Evolutionary conservation across 2,797 vertebrate species (phyloP), one percentile per base, ranked within the genome.

Genomic region (Melopsittacus undulatus): DNA sequence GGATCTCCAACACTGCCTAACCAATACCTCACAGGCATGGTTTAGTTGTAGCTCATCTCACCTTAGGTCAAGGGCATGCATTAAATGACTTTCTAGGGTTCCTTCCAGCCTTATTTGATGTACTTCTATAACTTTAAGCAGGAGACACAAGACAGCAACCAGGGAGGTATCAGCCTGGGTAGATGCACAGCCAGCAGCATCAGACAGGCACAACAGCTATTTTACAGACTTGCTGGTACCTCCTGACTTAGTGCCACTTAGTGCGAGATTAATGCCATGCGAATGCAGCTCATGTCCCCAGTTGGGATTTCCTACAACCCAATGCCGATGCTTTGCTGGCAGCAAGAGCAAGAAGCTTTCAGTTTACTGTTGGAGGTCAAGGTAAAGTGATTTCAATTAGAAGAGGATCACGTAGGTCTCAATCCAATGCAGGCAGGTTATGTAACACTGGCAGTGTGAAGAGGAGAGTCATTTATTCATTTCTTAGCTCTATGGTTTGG

Each of bases 371-470:
- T 96, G 93, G 96, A 97, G 97, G 97, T 97, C 97, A 97, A 97
- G 91, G 88, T 95, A 97, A 97, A 97, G 96, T 95, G 97, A 97
- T 98, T 98, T 97, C 97, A 97, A 97, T 98, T 96, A 98, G 96
- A 97, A 85, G 75, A 90, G 96, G 97, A 97, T 98, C 97, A 96
- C 97, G 3, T 69, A 97, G 97, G 97, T 97, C 97, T 98, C 97
- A 95, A 96, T 97, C 94, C 97, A 96, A 96, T 95, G 91, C 90
- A 89, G 96, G 96, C 94, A 95, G 97, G 97, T 96, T 97, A 96
- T 96, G 97, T 94, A 97, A 97, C 95, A 87, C 57, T 14, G 68
- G 91, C 70, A 45, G 82, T 13, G 2, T 36, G 40, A 56, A 92
- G 63, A 95, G 80, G 51, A 14, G 81, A 96, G 96, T 92, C 97